These are phyloP conservation scores for Choloepus didactylus DNA, from an alignment of 2,797 vertebrate genomes.

Conservation along the genomic window DNA sequence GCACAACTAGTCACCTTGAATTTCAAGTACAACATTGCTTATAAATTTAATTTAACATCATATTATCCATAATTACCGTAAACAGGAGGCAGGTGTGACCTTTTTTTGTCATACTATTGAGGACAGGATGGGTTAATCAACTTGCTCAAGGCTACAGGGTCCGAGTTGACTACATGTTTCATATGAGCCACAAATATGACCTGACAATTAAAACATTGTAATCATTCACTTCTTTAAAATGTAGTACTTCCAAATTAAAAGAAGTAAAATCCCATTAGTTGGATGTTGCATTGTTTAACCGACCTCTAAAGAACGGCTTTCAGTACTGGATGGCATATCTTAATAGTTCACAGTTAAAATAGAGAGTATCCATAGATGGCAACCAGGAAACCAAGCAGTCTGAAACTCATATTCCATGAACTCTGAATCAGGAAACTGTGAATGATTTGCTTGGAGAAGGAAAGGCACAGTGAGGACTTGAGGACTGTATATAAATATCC, in stretches of 20 bases:
- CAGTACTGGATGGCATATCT: neutral
- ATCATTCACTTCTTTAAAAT: slow-evolving; percentile 52
- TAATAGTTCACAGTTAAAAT: neutral
- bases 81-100: slow-evolving; percentile 82
- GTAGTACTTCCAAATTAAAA: slow-evolving; percentile 12
- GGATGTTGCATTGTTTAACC: neutral
- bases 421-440: neutral
- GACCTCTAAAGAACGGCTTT: neutral
- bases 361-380: neutral
- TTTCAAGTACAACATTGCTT: slow-evolving; percentile 77
- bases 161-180: neutral
- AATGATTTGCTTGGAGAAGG: neutral
- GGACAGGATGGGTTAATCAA: slow-evolving; percentile 12
- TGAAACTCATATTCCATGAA: slow-evolving; percentile 2
- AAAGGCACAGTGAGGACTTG: neutral
- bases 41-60: slow-evolving; percentile 82
- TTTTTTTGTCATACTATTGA: slow-evolving; percentile 44
- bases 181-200: neutral
- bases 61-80: slow-evolving; percentile 75
- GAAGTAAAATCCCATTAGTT: neutral
- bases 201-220: slow-evolving; percentile 70
- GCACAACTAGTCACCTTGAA: slow-evolving; percentile 75
- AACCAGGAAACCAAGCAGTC: neutral
- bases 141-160: slow-evolving; percentile 39
- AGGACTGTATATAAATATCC: neutral